These are phyloP conservation scores for Neotoma lepida DNA, from an alignment of 2,113 vertebrate genomes.

Conservation along the genomic window DNA sequence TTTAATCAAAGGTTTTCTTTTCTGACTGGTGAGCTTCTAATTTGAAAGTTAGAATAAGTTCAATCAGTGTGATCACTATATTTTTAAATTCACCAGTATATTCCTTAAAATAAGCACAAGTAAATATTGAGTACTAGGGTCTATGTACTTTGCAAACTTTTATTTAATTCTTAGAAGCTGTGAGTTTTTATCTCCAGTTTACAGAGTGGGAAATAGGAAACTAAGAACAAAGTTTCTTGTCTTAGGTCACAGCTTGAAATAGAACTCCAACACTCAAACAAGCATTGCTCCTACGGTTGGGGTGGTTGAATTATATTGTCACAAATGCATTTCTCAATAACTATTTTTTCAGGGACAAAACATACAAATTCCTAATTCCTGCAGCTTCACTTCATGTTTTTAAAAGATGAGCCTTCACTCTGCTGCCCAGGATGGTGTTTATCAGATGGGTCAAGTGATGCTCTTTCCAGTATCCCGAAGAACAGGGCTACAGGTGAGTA, in stretches of 20 bases:
- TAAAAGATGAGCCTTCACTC: neutral
- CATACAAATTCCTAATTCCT: neutral
- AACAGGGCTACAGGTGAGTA: neutral
- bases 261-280: neutral
- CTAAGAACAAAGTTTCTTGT: neutral
- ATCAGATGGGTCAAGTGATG: neutral
- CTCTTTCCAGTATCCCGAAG: neutral
- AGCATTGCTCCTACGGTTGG: neutral
- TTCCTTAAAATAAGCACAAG: constrained; percentile 9
- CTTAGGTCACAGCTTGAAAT: neutral
- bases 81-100: neutral
- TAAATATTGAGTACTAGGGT: neutral
- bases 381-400: neutral
- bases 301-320: neutral
- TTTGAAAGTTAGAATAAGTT: neutral
- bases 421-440: neutral
- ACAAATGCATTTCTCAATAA: neutral
- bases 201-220: constrained; percentile 19
- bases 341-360: neutral
- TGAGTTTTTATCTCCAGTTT: constrained; percentile 17
- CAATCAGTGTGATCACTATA: neutral
- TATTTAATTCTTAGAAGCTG: constrained; percentile 12
- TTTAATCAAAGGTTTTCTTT: constrained; percentile 18
- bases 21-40: constrained; percentile 21
- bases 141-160: neutral